These are phyloP conservation scores for Tinamus guttatus DNA, from an alignment of 2,113 vertebrate genomes.

Conservation along the genomic window DNA sequence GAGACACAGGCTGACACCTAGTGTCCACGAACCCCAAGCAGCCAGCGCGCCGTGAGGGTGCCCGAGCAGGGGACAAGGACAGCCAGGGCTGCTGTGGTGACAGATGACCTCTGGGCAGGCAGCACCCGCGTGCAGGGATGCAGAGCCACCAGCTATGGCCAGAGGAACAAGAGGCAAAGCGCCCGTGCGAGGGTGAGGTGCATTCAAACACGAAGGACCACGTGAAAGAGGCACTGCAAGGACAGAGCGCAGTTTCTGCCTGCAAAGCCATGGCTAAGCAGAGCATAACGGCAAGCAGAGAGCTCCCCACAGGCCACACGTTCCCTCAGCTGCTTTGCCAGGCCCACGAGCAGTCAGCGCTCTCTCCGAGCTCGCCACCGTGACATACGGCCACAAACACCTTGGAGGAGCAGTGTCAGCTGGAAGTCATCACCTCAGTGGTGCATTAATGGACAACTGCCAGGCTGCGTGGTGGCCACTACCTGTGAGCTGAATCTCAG, in stretches of 20 bases:
- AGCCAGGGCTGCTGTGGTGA: background rate
- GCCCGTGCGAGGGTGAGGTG: background rate
- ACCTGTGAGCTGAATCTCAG: background rate
- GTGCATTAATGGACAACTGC: background rate
- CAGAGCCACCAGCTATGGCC: background rate
- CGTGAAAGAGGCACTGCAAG: rapidly evolving
- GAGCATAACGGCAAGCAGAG: background rate
- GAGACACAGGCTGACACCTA: constrained; percentile 78
- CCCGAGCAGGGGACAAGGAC: background rate
- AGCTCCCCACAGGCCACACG: background rate
- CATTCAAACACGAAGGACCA: rapidly evolving
- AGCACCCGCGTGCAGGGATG: background rate
- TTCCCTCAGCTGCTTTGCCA: background rate
- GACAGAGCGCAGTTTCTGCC: background rate
- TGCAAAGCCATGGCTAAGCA: background rate
- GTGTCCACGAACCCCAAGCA: constrained; percentile 47
- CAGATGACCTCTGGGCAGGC: background rate
- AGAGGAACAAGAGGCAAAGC: background rate
- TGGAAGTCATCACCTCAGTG: background rate
- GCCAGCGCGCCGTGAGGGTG: background rate
- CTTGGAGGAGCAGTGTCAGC: background rate
- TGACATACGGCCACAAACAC: background rate
- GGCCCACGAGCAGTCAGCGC: background rate
- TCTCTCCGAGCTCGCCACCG: background rate
- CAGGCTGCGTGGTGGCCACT: background rate